phyloP scores from a whole-genome alignment of 2,888 invertebrate species.

The Aspidiotus rigidus region DNA sequence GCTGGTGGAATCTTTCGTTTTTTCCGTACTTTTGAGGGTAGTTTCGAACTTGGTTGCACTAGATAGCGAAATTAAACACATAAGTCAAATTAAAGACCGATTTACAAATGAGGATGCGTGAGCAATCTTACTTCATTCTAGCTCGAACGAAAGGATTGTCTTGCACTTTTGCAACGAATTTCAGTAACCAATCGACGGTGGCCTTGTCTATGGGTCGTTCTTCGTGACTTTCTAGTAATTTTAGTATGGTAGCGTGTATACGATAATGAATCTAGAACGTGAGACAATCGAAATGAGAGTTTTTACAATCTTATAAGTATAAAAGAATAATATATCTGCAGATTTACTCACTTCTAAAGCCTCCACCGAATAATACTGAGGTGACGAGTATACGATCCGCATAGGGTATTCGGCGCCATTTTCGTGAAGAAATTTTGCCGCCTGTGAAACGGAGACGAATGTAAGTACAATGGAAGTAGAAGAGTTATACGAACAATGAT shows the following conservation, averaged over 20 bases:
- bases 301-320: neutral
- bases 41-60: neutral
- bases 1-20: neutral
- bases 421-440: constrained; percentile 52
- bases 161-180: constrained; percentile 48
- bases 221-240: constrained; percentile 69
- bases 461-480: too few species aligned
- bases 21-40: neutral
- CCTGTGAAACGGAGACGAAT: constrained; percentile 45
- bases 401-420: constrained; percentile 39
- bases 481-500: too few species aligned
- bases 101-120: neutral
- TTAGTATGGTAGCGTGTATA: constrained; percentile 79
- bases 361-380: constrained; percentile 75
- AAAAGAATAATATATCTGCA: neutral
- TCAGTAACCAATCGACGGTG: constrained; percentile 52
- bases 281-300: neutral
- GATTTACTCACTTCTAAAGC: constrained; percentile 65
- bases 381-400: constrained; percentile 67
- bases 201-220: constrained; percentile 55
- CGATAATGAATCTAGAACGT: constrained; percentile 49
- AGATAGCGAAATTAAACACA: neutral
- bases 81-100: neutral
- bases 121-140: neutral
- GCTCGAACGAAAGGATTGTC: constrained; percentile 46